Percentiles rank a stretch among this genome's conserved stretches.
phyloP scores from a whole-genome alignment of 1,140 invertebrate species.

The Drosophila nannoptera region DNA sequence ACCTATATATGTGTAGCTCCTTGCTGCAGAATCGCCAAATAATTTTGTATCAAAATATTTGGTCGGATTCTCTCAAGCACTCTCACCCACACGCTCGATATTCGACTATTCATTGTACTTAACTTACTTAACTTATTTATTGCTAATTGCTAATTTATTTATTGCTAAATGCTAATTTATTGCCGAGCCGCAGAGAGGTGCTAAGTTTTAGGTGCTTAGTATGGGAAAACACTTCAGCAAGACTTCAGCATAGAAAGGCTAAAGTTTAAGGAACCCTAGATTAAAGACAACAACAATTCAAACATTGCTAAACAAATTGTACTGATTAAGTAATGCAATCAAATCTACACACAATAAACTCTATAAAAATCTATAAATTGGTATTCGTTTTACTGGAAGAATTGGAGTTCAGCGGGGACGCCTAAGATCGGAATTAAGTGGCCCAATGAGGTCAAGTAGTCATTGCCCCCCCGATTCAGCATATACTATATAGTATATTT shows the following conservation, averaged over 20 bases:
- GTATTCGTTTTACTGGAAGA: neutral
- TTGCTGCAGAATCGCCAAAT: constrained; percentile 63
- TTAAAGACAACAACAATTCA: constrained; percentile 32
- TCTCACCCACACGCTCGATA: constrained; percentile 14
- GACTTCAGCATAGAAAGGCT: constrained; percentile 32
- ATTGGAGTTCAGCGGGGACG: too few species aligned
- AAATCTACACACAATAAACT: constrained; percentile 53
- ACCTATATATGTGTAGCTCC: too few species aligned
- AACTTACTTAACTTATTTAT: constrained; percentile 51
- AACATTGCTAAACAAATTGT: constrained; percentile 70
- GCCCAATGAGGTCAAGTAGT: too few species aligned
- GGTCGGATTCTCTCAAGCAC: constrained; percentile 55
- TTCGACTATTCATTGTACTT: constrained; percentile 32
- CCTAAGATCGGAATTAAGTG: too few species aligned
- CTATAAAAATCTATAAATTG: constrained; percentile 41
- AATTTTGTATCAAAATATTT: constrained; percentile 77
- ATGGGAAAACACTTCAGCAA: constrained; percentile 21
- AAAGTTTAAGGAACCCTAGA: constrained; percentile 38
- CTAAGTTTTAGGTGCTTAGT: constrained; percentile 58
- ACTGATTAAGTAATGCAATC: constrained; percentile 78
- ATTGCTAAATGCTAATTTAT: constrained; percentile 48
- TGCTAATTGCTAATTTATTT: constrained; percentile 59
- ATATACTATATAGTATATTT: too few species aligned
- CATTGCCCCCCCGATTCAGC: too few species aligned
- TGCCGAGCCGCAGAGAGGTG: constrained; percentile 62